Base-by-base conservation (phyloP, 2,797 vertebrate species). In the Anabacerthia variegaticeps region DNA sequence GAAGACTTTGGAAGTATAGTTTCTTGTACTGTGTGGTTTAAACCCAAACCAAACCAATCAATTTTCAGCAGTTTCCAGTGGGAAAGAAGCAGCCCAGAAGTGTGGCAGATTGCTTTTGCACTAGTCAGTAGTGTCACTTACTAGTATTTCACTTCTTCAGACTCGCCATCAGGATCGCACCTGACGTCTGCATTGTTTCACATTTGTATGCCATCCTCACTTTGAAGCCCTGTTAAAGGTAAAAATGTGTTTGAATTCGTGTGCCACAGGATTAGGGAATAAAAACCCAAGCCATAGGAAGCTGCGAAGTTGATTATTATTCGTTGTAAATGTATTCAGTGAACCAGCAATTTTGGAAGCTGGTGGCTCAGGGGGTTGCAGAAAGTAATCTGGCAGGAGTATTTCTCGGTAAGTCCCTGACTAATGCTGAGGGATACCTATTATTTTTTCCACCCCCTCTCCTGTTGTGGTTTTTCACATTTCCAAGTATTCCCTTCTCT, bases 301-400 rank as follows among this genome's bases (percentile, higher is more conserved):
- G 28, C 65, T 69, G 73, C 69, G 62, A 74, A 85, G 63, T 32
- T 93, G 87, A 72, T 92, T 75, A 66, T 93, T 89, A 84, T 88
- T 89, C 7, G 0, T 6, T 78, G 73, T 59, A 46, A 90, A 93
- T 91, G 12, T 66, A 85, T 93, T 82, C 54, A 65, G 51, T 16
- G 68, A 89, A 48, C 41, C 77, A 75, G 3, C n/a, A 5, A 2
- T 52, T 84, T 34, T 88, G 43, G 91, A 71, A 67, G 52, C 69
- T 72, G 66, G 6, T 79, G 58, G 59, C 77, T 95, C 51, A 43
- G 89, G 59, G 24, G 9, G 3, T 37, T 21, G 52, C 68, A 79
- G 58, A 76, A 81, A 16, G 51, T 80, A 13, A 74, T 62, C 37
- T 73, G 91, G 20, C 58, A 78, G 76, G 48, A 75, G 39, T 49